phyloP scores from a whole-genome alignment of 1,140 invertebrate genomes.

The Leptinotarsa defecta region DNA sequence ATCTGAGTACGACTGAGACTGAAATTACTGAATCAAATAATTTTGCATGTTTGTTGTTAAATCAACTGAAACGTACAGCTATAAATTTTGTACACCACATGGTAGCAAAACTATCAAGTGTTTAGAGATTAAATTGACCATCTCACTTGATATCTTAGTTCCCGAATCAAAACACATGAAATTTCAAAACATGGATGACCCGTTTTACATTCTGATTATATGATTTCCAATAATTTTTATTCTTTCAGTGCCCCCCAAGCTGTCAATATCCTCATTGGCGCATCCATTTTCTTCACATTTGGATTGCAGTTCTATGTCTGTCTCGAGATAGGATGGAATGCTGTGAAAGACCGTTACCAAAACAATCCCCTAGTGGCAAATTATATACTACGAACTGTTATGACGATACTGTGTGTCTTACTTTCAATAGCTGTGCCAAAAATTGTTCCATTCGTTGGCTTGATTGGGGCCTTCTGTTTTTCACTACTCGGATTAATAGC shows the following conservation, averaged over 20 bases:
- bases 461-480: conserved; percentile 94
- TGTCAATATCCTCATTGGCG: conserved; percentile 83
- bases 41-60: no score
- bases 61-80: no score
- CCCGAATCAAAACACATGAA: no score
- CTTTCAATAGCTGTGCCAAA: conserved; percentile 86
- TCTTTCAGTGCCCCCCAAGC: conserved; percentile 77
- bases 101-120: no score
- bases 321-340: conserved; percentile 78
- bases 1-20: no score
- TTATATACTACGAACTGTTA: conserved; percentile 73
- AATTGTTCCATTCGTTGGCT: conserved; percentile 87
- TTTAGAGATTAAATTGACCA: no score
- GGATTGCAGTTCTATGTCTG: conserved; percentile 97
- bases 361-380: conserved; percentile 72
- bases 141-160: no score
- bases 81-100: no score
- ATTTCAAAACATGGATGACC: no score
- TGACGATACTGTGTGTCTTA: conserved; percentile 69
- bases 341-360: conserved; percentile 71
- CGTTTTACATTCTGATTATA: neutral
- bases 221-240: conserved; percentile 14
- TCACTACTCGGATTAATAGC: conserved; percentile 90
- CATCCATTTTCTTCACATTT: conserved; percentile 91
- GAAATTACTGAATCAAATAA: no score